Base-by-base conservation (phyloP, 2,888 invertebrate species). In the Cheilosia impressa region DNA sequence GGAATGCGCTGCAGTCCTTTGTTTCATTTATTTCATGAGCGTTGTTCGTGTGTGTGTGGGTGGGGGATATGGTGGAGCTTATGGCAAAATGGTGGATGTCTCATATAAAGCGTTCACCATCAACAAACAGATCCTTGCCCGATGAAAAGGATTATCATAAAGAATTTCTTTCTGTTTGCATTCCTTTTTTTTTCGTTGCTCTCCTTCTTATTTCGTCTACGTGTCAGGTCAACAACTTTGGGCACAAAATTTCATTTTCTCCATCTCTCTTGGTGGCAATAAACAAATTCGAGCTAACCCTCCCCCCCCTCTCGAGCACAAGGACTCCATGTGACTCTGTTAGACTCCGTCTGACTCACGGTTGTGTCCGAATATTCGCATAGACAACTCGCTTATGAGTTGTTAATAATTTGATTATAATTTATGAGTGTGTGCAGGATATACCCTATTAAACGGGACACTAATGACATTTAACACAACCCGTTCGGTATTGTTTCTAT, bases 331-430 rank as follows among this genome's bases (percentile, higher is more conserved):
- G 47, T 47, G 17, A 17, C 13, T 53, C 52, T 34, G 47, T 58
- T 6, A 55, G 43, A 19, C 43, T 19, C 13, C 27, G 13, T 53
- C 22, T 47, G 45, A 57, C 69, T 69, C 31, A 17, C 17, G 50
- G 17, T 27, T 41, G 53, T 22, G 73, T 68, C 75, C 75, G 13
- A 81, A 41, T 41, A 69, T 15, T 62, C 62, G 57, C 62, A 47
- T 17, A 47, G 47, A 19, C 19, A 9, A 47, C 52, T 47, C 60
- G 55, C 45, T 52, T 52, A 65, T 57, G 60, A 72, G 78, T 65
- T 79, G 79, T 72, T 79, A 71, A 80, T 80, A 80, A 80, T 80
- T 80, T 85, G 76, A 85, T 85, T 85, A 85, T 76, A 85, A 85
- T 85, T 85, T 80, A 85, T 76, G 71, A 62, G 47, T 24, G 63